These are phyloP conservation scores for Yponomeuta malinellus DNA, from an alignment of 2,888 invertebrate species.

Conservation along the genomic window DNA sequence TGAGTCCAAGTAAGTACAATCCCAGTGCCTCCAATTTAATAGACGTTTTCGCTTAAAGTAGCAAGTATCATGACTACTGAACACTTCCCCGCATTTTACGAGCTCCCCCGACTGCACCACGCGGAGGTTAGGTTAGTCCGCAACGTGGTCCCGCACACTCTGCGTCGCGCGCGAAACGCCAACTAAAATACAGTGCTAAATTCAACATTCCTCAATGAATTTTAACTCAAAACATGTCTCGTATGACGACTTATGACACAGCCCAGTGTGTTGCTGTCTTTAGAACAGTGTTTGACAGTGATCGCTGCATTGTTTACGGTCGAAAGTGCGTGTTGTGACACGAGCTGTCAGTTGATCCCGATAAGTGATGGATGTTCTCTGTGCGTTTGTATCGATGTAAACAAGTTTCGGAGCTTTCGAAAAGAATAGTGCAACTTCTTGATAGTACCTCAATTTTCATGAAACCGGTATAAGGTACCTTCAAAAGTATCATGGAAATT, in stretches of 20 bases:
- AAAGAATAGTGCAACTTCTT: conserved; percentile 9
- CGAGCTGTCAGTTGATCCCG: neutral
- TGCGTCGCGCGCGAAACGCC: conserved; percentile 48
- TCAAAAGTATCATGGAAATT: neutral
- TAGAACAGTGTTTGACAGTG: conserved; percentile 8
- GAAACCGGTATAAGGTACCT: too few relatives aligned
- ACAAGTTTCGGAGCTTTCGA: neutral
- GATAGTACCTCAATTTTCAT: neutral
- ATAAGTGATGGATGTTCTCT: neutral
- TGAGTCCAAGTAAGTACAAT: too few relatives aligned
- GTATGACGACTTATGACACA: neutral
- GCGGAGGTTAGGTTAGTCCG: conserved; percentile 69
- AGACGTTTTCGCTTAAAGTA: neutral
- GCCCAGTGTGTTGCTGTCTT: neutral
- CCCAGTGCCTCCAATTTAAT: too few relatives aligned
- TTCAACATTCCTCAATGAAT: conserved; percentile 13
- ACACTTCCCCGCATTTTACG: conserved; percentile 39
- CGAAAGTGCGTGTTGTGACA: neutral
- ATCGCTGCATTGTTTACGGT: conserved; percentile 9
- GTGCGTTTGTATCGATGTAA: neutral
- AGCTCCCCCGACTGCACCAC: conserved; percentile 44
- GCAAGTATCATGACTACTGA: conserved; percentile 54
- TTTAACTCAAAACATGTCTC: neutral
- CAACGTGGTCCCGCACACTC: conserved; percentile 55
- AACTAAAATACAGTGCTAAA: conserved; percentile 27